phyloP scores from a whole-genome alignment of 2,888 invertebrate species.

The Phoronis australis region DNA sequence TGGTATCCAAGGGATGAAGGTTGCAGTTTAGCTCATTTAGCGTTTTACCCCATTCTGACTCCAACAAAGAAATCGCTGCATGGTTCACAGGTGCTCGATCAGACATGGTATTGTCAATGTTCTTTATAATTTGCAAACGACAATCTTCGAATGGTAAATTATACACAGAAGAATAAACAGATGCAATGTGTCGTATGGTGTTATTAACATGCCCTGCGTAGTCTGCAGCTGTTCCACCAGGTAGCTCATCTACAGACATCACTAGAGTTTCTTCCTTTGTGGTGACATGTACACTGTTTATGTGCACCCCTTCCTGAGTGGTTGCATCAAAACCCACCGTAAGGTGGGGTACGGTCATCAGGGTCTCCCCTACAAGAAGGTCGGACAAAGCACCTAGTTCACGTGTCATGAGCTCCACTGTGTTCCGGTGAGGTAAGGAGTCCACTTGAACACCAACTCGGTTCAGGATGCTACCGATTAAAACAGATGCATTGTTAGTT shows the following conservation, averaged over 20 bases:
- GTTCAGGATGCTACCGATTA: constrained; percentile 3
- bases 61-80: constrained; percentile 6
- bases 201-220: constrained; percentile 8
- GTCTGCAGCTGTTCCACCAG: constrained; percentile 13
- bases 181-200: constrained; percentile 6
- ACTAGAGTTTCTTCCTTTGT: constrained; percentile 3
- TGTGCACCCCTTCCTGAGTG: constrained; percentile 13
- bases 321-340: constrained; percentile 14
- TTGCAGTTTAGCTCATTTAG: constrained; percentile 14
- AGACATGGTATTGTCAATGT: constrained; percentile 14
- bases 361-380: constrained; percentile 7
- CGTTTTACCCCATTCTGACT: constrained; percentile 5
- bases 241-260: constrained; percentile 10
- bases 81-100: constrained; percentile 10
- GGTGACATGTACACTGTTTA: constrained; percentile 14
- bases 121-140: constrained; percentile 3
- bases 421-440: constrained; percentile 6
- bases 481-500: constrained; percentile 3
- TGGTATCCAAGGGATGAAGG: constrained; percentile 9
- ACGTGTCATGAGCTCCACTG: constrained; percentile 4
- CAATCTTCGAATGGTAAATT: constrained; percentile 2
- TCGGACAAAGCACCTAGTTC: constrained; percentile 8
- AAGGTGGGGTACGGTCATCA: constrained; percentile 1
- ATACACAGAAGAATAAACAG: constrained; percentile 4
- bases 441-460: constrained; percentile 3